Evolutionary conservation across 2,113 vertebrate genomes (phyloP).

Genomic region (Aegithalos caudatus): DNA sequence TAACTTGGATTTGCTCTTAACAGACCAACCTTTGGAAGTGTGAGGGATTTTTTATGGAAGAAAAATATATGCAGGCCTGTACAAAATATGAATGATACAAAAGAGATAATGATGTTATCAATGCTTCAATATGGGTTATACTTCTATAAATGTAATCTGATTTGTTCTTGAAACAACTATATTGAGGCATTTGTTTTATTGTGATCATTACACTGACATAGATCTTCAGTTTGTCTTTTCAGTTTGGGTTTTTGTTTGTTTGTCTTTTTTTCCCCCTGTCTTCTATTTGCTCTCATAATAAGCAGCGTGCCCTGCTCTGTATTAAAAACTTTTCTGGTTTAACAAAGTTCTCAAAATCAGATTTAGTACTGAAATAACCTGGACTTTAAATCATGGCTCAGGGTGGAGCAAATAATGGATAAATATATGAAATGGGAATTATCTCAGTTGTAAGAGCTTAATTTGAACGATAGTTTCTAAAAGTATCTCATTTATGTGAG

Average conservation of each 20-base stretch:
- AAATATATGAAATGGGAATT: background rate
- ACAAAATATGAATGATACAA: background rate
- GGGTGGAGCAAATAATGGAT: background rate
- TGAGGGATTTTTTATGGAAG: background rate
- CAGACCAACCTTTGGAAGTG: too few species aligned
- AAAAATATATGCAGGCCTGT: background rate
- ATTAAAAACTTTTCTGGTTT: background rate
- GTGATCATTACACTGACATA: background rate
- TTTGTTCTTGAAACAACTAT: background rate
- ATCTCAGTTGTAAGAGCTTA: background rate
- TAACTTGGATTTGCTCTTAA: background rate
- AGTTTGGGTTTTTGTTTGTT: background rate
- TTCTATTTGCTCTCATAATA: background rate
- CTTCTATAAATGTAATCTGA: background rate
- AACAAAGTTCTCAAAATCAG: background rate
- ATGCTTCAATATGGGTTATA: background rate
- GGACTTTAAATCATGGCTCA: background rate
- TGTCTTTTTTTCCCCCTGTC: background rate
- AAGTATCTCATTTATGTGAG: background rate
- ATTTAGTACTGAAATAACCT: background rate
- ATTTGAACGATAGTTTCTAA: background rate
- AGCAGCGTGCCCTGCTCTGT: background rate
- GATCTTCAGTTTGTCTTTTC: background rate
- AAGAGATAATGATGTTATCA: background rate
- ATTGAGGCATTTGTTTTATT: background rate